Conservation (phyloP, 1,140 invertebrate species). For the Cydia strobilella region DNA sequence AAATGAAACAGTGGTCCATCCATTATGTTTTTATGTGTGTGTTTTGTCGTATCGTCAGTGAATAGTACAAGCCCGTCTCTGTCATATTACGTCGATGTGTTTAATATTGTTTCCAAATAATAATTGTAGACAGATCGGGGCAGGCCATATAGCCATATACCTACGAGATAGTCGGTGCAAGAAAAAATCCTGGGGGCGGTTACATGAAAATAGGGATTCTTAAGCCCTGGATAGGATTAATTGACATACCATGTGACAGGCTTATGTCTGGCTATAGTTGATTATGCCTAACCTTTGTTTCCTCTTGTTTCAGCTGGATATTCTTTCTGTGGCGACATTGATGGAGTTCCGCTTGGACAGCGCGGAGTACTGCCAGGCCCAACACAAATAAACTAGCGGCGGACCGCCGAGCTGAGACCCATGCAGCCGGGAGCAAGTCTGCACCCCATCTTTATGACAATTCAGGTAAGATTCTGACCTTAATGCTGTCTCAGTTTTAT, state of each 20-base stretch:
- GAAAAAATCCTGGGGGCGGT: not conserved
- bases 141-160: not conserved
- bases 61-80: too few relatives aligned
- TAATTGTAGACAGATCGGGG: not conserved
- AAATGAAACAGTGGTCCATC: too few relatives aligned
- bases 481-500: not conserved
- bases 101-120: too few relatives aligned
- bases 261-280: constrained; percentile 25
- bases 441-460: constrained; percentile 51
- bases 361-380: constrained; percentile 97
- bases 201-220: constrained; percentile 23
- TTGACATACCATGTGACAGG: not conserved
- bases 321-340: constrained; percentile 87
- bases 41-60: too few relatives aligned
- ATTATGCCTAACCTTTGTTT: constrained; percentile 32
- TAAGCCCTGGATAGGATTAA: too few relatives aligned
- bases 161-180: not conserved
- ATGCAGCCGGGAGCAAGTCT: constrained; percentile 45
- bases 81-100: too few relatives aligned
- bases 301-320: constrained; percentile 74
- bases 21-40: too few relatives aligned
- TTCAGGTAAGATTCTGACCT: not conserved
- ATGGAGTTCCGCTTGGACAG: constrained; percentile 98
- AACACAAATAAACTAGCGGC: constrained; percentile 92
- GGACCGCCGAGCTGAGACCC: constrained; percentile 37